These are phyloP conservation scores for Apamea crenata DNA, from an alignment of 2,888 invertebrate genomes.

Conservation along the genomic window DNA sequence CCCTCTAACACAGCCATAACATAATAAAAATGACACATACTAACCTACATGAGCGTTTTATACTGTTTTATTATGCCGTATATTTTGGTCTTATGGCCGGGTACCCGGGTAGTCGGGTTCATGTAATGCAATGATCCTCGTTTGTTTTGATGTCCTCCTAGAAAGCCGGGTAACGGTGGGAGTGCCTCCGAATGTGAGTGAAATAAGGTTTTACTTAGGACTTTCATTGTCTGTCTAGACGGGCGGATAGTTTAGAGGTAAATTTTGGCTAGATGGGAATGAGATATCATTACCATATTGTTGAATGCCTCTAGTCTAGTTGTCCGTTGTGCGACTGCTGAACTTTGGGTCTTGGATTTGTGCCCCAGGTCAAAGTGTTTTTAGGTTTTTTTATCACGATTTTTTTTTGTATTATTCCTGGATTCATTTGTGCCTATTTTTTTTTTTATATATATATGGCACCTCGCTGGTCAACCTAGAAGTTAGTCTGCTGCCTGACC, in stretches of 20 bases:
- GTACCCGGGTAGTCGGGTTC: slow-evolving; percentile 49
- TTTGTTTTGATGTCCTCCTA: slow-evolving; percentile 68
- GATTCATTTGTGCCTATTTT: neutral
- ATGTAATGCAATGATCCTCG: slow-evolving; percentile 69
- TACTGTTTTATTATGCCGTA: slow-evolving; percentile 55
- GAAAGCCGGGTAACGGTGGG: slow-evolving; percentile 53
- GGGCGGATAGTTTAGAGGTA: neutral
- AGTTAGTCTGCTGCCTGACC: too few relatives aligned
- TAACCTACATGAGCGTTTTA: slow-evolving; percentile 48
- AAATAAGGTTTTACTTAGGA: slow-evolving; percentile 27
- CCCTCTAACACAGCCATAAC: neutral
- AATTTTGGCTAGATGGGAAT: neutral
- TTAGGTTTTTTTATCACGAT: neutral
- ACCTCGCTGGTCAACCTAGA: too few relatives aligned
- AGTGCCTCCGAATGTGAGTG: slow-evolving; percentile 47
- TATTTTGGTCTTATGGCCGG: slow-evolving; percentile 59
- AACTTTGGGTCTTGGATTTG: neutral
- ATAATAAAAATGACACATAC: slow-evolving; percentile 40
- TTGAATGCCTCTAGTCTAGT: too few relatives aligned
- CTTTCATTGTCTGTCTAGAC: slow-evolving; percentile 3
- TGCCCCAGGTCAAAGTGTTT: neutral
- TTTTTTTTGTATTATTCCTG: neutral
- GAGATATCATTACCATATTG: neutral
- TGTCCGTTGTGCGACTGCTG: neutral
- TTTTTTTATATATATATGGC: too few relatives aligned